phyloP scores from a whole-genome alignment of 2,888 invertebrate genomes.

The Drosophila algonquin region DNA sequence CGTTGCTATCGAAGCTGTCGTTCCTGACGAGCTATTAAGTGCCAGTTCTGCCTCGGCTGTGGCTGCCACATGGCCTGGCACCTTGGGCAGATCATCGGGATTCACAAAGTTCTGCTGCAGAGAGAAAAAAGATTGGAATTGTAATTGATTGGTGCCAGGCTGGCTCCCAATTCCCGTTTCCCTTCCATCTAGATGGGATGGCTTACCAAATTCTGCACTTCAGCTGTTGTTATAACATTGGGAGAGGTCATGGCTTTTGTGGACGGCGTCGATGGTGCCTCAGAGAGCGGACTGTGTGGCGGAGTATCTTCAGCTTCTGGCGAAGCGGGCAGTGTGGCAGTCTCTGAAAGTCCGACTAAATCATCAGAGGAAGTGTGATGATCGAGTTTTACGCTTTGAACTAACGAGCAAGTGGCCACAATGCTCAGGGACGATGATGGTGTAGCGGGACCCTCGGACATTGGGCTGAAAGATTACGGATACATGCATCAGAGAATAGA shows the following conservation, averaged over 20 bases:
- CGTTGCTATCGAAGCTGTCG: slow-evolving; percentile 71
- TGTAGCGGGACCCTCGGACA: slow-evolving; percentile 36
- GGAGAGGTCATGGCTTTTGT: slow-evolving; percentile 63
- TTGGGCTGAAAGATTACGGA: slow-evolving; percentile 34
- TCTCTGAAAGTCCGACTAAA: slow-evolving; percentile 39
- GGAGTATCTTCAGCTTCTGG: slow-evolving; percentile 52
- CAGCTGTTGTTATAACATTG: slow-evolving; percentile 65
- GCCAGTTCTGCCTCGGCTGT: slow-evolving; percentile 56
- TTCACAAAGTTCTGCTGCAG: slow-evolving; percentile 52
- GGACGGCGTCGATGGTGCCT: slow-evolving; percentile 62
- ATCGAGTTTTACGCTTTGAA: slow-evolving; percentile 37
- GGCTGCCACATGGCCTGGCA: slow-evolving; percentile 38
- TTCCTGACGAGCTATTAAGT: slow-evolving; percentile 71
- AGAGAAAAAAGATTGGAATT: not conserved
- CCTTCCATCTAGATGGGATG: not conserved
- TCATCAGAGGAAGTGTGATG: slow-evolving; percentile 38
- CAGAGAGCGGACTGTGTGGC: slow-evolving; percentile 54
- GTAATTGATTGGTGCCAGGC: too few species aligned
- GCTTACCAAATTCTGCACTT: slow-evolving; percentile 59
- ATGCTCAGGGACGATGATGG: slow-evolving; percentile 58
- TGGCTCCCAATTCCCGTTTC: too few species aligned
- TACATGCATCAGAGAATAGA: not conserved
- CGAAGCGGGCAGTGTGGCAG: slow-evolving; percentile 50
- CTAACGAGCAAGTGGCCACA: slow-evolving; percentile 61
- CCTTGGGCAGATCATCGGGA: slow-evolving; percentile 63